Evolutionary conservation across 2,797 vertebrate genomes (phyloP), one percentile per base, ranked within the genome.

Genomic region (Acomys russatus): DNA sequence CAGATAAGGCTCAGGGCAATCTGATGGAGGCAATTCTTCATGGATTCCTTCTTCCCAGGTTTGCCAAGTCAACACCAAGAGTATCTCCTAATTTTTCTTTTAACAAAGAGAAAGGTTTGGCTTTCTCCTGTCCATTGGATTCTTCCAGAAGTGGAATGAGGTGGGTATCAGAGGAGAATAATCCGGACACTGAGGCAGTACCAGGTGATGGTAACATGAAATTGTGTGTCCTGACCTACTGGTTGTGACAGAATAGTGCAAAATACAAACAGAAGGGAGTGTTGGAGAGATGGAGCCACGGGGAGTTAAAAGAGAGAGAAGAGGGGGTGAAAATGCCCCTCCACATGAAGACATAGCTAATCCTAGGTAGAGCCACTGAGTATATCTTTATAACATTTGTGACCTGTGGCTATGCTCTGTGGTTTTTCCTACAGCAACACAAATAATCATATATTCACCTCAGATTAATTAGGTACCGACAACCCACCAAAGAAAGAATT

Each of bases 131-230:
- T 44, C 9, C 35, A 33, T 38, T 64, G 61, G 59, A 30, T 87
- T 64, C 59, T 76, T 49, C 61, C 54, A 28, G 61, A 64, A 73
- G 11, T 28, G 2, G 17, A 18, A 76, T 30, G 30, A 89, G 74
- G 51, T 17, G 1, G 20, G 87, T 33, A 51, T 64, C 28, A 35
- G 33, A 25, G 14, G 79, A 83, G 68, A 54, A 49, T 73, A 73
- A 88, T 78, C 44, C 70, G 25, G 84, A 95, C 85, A 25, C 51
- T 3, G 38, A 95, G 76, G 64, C 35, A 79, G 59, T 30, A 68
- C 30, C 18, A 6, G 54, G 28, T 35, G 35, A 82, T 20, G 9
- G 17, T 44, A 54, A 82, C 30, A 11, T 15, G 68, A 95, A 35
- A 61, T 4, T 86, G 71, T 76, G 28, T 63, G 68, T 63, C 49